phyloP scores from a whole-genome alignment of 2,888 invertebrate species.

The Sinopyrophorus schimmeli region DNA sequence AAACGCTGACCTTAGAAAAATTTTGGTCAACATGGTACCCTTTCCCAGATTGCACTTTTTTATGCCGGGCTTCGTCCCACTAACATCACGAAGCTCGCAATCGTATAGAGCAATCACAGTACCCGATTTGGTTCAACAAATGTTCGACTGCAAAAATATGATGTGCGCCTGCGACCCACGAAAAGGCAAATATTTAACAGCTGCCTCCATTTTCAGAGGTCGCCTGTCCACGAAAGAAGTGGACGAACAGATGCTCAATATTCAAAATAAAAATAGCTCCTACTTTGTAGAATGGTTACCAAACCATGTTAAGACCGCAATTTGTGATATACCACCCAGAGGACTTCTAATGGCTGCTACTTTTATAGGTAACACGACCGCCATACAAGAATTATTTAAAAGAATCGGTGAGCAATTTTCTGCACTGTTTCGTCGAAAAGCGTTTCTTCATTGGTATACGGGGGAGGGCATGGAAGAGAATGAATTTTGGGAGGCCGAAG shows the following conservation, averaged over 20 bases:
- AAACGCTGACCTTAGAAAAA: slow-evolving; percentile 68
- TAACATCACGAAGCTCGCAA: slow-evolving; percentile 62
- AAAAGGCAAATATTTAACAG: slow-evolving; percentile 77
- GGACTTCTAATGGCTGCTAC: slow-evolving; percentile 50
- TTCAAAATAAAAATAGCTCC: slow-evolving; percentile 68
- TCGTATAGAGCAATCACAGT: slow-evolving; percentile 77
- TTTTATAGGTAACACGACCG: slow-evolving; percentile 66
- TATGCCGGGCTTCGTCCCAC: slow-evolving; percentile 68
- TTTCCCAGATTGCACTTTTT: slow-evolving; percentile 70
- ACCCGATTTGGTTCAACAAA: slow-evolving; percentile 75
- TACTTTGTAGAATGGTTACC: slow-evolving; percentile 72
- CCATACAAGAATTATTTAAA: slow-evolving; percentile 80
- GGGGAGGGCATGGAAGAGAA: slow-evolving; percentile 75
- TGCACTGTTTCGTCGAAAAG: slow-evolving; percentile 72
- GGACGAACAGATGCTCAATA: slow-evolving; percentile 64
- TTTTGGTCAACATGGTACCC: slow-evolving; percentile 67
- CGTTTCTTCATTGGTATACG: slow-evolving; percentile 78
- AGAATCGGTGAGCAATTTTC: slow-evolving; percentile 56
- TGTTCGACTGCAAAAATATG: slow-evolving; percentile 86
- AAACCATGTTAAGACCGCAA: slow-evolving; percentile 72
- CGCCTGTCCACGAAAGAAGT: slow-evolving; percentile 68
- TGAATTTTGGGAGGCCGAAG: slow-evolving; percentile 74
- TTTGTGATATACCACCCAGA: slow-evolving; percentile 71
- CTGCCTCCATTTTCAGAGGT: slow-evolving; percentile 80
- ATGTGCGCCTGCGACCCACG: slow-evolving; percentile 89